A percentile compares a stretch with the other conserved stretches of the same genome.
These are phyloP conservation scores for Tetragonula carbonaria DNA, from an alignment of 2,888 invertebrate genomes.

Conservation along the genomic window DNA sequence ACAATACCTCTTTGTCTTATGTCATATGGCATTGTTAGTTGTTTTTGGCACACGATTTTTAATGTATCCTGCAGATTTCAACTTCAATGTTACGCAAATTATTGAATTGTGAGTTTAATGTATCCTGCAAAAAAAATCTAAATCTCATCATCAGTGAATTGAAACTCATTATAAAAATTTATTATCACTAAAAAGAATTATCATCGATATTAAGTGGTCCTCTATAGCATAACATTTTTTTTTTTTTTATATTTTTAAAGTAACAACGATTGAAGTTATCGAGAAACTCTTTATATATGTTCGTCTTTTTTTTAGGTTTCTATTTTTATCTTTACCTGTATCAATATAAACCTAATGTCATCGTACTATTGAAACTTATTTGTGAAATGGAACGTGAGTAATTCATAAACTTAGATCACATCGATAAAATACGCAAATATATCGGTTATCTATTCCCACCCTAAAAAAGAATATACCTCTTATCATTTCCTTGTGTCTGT, in stretches of 20 bases:
- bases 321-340: neutral
- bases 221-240: neutral
- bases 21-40: neutral
- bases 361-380: neutral
- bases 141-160: too few relatives aligned
- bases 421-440: neutral
- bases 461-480: neutral
- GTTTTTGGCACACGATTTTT: neutral
- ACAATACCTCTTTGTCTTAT: neutral
- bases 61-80: neutral
- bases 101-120: too few relatives aligned
- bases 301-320: neutral
- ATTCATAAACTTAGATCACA: neutral
- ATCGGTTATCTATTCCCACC: neutral
- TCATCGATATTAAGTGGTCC: too few relatives aligned
- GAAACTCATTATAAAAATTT: too few relatives aligned
- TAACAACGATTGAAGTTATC: neutral
- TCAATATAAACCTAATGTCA: neutral
- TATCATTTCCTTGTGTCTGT: neutral
- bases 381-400: neutral
- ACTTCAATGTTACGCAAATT: neutral
- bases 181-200: too few relatives aligned
- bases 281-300: neutral
- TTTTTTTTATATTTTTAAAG: neutral
- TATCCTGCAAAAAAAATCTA: too few relatives aligned